phyloP scores from a whole-genome alignment of 1,140 invertebrate genomes.

The Magallana gigas region DNA sequence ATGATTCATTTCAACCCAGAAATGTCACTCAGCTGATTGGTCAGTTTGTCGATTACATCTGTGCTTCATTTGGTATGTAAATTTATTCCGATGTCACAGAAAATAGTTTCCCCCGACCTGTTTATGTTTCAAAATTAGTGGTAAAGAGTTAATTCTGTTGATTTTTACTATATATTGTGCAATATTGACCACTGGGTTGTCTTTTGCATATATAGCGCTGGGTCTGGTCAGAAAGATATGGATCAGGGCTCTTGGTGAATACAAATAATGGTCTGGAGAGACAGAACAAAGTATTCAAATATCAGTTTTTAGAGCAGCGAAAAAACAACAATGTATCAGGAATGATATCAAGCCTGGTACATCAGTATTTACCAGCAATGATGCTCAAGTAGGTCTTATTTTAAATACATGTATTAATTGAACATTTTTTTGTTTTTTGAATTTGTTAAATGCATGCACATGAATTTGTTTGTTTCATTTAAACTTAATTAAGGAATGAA shows the following conservation, averaged over 20 bases:
- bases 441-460: not conserved
- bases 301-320: conserved; percentile 44
- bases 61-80: not conserved
- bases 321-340: conserved; percentile 38
- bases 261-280: conserved; percentile 7
- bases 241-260: conserved; percentile 31
- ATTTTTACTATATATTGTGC: not conserved
- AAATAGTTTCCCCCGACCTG: not conserved
- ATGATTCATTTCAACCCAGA: not conserved
- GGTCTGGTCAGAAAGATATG: conserved; percentile 40
- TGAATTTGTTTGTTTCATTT: not conserved
- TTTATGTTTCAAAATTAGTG: not conserved
- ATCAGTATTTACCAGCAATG: conserved; percentile 29
- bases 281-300: conserved; percentile 46
- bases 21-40: not conserved
- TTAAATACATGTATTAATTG: too few species aligned
- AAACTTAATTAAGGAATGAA: too few species aligned
- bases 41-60: not conserved
- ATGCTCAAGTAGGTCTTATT: not conserved
- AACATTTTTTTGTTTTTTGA: too few species aligned
- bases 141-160: too few species aligned
- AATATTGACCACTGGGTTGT: not conserved
- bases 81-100: not conserved
- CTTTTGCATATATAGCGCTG: conserved; percentile 35
- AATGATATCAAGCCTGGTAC: not conserved